Percentiles rank a stretch among this genome's conserved stretches.
Conservation (phyloP, 2,797 vertebrate genomes). For the Lepus townsendii region DNA sequence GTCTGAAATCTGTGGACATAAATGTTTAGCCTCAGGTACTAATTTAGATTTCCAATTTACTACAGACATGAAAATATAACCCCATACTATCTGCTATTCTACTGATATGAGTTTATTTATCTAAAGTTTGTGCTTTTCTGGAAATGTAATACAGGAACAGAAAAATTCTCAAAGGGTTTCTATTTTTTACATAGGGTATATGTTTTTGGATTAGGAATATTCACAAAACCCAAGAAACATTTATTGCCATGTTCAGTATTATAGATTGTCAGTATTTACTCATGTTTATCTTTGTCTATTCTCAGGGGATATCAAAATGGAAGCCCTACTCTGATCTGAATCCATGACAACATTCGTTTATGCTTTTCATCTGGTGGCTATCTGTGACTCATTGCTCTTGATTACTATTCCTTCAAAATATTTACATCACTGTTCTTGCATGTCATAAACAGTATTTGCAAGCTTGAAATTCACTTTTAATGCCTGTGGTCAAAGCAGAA, state of each 20-base stretch:
- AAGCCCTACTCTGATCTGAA: slow-evolving; percentile 15
- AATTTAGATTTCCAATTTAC: slow-evolving; percentile 13
- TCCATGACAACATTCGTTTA: background rate
- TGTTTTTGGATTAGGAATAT: background rate
- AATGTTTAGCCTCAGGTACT: background rate
- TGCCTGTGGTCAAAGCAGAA: slow-evolving; percentile 51
- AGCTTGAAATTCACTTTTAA: slow-evolving; percentile 41
- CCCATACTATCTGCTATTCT: background rate
- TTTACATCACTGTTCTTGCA: slow-evolving; percentile 20
- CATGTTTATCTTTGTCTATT: slow-evolving; percentile 14
- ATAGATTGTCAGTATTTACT: slow-evolving; percentile 22
- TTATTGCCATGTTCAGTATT: background rate
- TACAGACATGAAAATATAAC: background rate
- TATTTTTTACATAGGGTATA: background rate
- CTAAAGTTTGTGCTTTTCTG: slow-evolving; percentile 19
- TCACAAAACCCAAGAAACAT: background rate
- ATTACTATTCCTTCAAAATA: slow-evolving; percentile 60
- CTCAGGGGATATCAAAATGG: slow-evolving; percentile 7
- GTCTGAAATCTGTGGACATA: background rate
- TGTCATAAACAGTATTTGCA: slow-evolving; percentile 55
- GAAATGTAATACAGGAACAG: slow-evolving; percentile 19
- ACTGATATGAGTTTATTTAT: background rate
- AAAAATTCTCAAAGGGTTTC: slow-evolving; percentile 5
- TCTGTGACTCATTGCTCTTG: slow-evolving; percentile 38
- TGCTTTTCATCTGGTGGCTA: background rate